A percentile compares a stretch with the other conserved stretches of the same genome.
Conservation (phyloP, 2,797 vertebrate species). For the Rousettus madagascariensis region DNA sequence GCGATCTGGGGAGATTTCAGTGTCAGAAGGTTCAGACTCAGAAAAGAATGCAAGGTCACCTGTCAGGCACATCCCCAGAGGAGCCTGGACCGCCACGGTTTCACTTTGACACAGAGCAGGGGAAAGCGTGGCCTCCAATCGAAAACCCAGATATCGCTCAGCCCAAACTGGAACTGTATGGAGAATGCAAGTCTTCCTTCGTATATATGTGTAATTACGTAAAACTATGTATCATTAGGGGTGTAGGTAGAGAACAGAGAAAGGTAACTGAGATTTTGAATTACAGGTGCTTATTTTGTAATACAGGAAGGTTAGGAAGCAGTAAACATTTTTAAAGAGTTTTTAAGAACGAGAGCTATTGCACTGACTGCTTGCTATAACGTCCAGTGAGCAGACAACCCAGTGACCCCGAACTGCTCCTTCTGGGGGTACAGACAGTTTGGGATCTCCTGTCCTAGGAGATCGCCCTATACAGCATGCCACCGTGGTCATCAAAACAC, state of each 20-base stretch:
- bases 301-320: background rate
- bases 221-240: background rate
- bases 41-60: background rate
- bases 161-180: background rate
- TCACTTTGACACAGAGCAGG: background rate
- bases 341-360: background rate
- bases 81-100: accelerated
- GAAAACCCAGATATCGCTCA: background rate
- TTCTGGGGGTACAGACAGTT: too few species aligned
- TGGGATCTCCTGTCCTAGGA: background rate
- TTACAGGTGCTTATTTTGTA: background rate
- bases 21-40: background rate
- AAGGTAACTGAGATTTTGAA: background rate
- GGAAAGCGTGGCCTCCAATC: background rate
- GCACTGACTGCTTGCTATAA: background rate
- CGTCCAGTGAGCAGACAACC: background rate
- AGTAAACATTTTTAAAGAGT: background rate
- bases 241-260: background rate
- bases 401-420: background rate
- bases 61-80: background rate
- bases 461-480: accelerated
- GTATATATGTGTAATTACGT: background rate
- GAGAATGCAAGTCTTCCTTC: background rate
- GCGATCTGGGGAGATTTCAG: background rate
- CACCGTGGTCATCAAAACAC: background rate